phyloP scores from a whole-genome alignment of 2,888 invertebrate genomes.

The Drosophila ezoana region DNA sequence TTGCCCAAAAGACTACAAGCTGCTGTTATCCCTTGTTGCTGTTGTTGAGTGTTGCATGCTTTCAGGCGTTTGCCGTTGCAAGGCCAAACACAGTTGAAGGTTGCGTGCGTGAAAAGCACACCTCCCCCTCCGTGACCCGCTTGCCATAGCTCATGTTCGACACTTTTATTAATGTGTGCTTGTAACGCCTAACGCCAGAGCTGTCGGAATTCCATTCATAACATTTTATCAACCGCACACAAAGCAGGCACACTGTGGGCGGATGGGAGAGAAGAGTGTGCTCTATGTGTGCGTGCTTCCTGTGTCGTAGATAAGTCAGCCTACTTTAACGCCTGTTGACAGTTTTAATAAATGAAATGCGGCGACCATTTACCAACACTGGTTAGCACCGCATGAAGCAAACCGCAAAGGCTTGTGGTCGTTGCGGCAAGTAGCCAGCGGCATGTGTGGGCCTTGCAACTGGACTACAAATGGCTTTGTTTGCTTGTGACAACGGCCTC shows the following conservation, averaged over 20 bases:
- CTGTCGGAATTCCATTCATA: slow-evolving; percentile 74
- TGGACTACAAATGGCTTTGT: slow-evolving; percentile 5
- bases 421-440: neutral
- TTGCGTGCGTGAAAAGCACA: slow-evolving; percentile 57
- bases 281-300: slow-evolving; percentile 37
- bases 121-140: neutral
- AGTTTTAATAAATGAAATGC: slow-evolving; percentile 67
- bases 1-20: slow-evolving; percentile 36
- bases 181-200: slow-evolving; percentile 56
- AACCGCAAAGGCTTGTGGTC: slow-evolving; percentile 1
- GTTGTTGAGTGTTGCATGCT: slow-evolving; percentile 57
- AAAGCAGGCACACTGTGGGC: slow-evolving; percentile 3
- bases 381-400: slow-evolving; percentile 1
- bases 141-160: slow-evolving; percentile 59
- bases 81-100: slow-evolving; percentile 63
- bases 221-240: slow-evolving; percentile 52
- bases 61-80: slow-evolving; percentile 62
- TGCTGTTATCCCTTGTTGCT: slow-evolving; percentile 27
- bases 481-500: neutral
- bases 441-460: neutral
- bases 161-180: slow-evolving; percentile 75
- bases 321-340: slow-evolving; percentile 53
- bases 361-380: slow-evolving; percentile 27
- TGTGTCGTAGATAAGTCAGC: slow-evolving; percentile 39
- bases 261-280: neutral